Percentiles rank a stretch among this genome's conserved stretches.
These are phyloP conservation scores for Acestrorhynchus altus DNA, from an alignment of 2,797 vertebrate genomes.

Conservation along the genomic window DNA sequence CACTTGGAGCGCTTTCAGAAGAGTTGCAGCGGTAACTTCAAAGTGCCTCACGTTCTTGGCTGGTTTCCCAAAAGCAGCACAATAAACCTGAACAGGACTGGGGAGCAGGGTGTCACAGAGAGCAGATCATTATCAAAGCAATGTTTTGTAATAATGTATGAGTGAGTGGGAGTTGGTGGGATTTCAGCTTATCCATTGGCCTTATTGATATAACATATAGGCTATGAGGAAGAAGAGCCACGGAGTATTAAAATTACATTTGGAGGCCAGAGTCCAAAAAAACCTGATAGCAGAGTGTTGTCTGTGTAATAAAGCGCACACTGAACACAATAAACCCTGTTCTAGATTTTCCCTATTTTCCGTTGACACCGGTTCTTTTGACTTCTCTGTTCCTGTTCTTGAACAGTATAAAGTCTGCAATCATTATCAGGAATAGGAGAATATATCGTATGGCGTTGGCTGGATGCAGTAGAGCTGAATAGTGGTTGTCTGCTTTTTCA, in stretches of 20 bases:
- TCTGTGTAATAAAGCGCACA: not conserved
- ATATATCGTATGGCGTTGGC: too few relatives aligned
- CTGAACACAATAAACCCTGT: too few relatives aligned
- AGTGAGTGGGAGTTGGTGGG: conserved; percentile 23
- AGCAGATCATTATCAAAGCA: conserved; percentile 33
- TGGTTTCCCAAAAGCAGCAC: conserved; percentile 7
- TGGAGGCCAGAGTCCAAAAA: conserved; percentile 13
- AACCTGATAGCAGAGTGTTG: not conserved
- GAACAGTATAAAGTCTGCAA: too few relatives aligned
- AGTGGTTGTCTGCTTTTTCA: too few relatives aligned
- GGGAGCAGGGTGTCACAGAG: conserved; percentile 1
- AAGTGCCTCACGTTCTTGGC: conserved; percentile 35
- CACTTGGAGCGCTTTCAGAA: not conserved
- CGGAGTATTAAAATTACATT: conserved; percentile 3
- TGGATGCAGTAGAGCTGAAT: too few relatives aligned
- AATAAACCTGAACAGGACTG: conserved; percentile 7
- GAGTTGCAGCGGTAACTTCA: conserved; percentile 4
- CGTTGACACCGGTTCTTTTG: too few relatives aligned
- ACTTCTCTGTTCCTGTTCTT: too few relatives aligned
- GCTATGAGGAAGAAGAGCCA: conserved; percentile 2
- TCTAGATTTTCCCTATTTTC: too few relatives aligned
- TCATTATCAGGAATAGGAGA: too few relatives aligned
- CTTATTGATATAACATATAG: not conserved
- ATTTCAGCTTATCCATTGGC: conserved; percentile 5
- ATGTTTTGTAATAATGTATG: conserved; percentile 16